Conservation (phyloP, 2,888 invertebrate species). For the Heliconius ethilla region DNA sequence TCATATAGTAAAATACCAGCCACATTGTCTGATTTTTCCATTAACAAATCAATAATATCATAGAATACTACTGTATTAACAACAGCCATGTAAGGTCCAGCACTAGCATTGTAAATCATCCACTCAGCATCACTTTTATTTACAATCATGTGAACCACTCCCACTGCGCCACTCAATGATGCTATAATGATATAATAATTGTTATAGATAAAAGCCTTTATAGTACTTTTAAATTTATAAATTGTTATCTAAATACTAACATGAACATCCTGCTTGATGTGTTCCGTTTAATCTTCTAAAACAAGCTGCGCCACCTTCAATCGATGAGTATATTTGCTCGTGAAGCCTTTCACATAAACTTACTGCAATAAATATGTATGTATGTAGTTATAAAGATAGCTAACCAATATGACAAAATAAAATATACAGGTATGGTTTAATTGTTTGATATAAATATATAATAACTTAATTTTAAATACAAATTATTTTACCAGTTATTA, state of each 20-base stretch:
- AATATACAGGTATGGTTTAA: background rate
- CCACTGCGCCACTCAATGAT: constrained; percentile 89
- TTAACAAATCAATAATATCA: constrained; percentile 77
- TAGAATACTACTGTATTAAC: constrained; percentile 85
- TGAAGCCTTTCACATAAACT: constrained; percentile 83
- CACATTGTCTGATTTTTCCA: constrained; percentile 79
- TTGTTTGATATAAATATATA: background rate
- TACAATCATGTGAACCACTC: constrained; percentile 89
- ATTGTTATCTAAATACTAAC: constrained; percentile 81
- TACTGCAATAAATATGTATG: constrained; percentile 58
- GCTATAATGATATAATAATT: constrained; percentile 76
- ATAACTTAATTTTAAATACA: background rate
- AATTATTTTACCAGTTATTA: constrained; percentile 1
- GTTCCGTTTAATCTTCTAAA: constrained; percentile 96
- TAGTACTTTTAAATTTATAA: background rate
- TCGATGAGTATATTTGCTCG: constrained; percentile 89
- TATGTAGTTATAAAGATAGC: background rate
- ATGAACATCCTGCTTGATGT: constrained; percentile 96
- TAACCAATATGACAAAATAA: background rate
- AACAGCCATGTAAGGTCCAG: constrained; percentile 90
- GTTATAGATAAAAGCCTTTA: background rate
- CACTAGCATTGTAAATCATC: constrained; percentile 86
- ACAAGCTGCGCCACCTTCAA: constrained; percentile 89
- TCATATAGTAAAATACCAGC: constrained; percentile 85
- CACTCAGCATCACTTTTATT: constrained; percentile 86